phyloP scores from a whole-genome alignment of 2,888 invertebrate species.

The Sussaba pulchella region DNA sequence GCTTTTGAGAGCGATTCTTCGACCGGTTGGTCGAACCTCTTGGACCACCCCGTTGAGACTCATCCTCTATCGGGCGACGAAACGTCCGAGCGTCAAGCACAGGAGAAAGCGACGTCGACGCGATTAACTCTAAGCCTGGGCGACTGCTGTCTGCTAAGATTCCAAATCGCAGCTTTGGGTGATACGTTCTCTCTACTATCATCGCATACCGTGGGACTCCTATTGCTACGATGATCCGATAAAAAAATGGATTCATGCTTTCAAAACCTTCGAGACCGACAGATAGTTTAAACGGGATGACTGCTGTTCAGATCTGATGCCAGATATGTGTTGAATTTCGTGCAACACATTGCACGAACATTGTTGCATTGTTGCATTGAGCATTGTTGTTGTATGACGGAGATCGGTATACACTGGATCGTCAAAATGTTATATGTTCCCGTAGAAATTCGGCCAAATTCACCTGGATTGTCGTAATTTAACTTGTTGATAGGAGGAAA shows the following conservation, averaged over 20 bases:
- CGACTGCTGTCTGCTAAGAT: not conserved
- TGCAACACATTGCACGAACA: too few species aligned
- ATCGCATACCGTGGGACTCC: not conserved
- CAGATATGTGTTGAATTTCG: not conserved
- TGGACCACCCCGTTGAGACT: too few species aligned
- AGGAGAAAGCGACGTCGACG: conserved; percentile 3
- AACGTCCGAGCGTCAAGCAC: conserved; percentile 4
- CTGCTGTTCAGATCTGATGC: conserved; percentile 22
- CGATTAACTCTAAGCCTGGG: conserved; percentile 12
- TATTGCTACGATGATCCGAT: conserved; percentile 22
- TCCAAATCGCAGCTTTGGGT: not conserved
- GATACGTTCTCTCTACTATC: not conserved
- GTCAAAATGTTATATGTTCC: too few species aligned
- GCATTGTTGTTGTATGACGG: too few species aligned
- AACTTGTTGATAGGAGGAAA: too few species aligned
- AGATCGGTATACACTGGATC: too few species aligned
- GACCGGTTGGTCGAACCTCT: conserved; percentile 36
- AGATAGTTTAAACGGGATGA: conserved; percentile 6
- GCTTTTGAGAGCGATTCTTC: conserved; percentile 34
- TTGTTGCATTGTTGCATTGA: too few species aligned
- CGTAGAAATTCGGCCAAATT: too few species aligned
- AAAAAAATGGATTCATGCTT: not conserved
- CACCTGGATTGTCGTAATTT: too few species aligned
- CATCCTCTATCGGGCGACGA: not conserved
- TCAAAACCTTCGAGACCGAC: conserved; percentile 7